Base-by-base conservation (phyloP, 2,888 invertebrate species). In the Corythucha ciliata region DNA sequence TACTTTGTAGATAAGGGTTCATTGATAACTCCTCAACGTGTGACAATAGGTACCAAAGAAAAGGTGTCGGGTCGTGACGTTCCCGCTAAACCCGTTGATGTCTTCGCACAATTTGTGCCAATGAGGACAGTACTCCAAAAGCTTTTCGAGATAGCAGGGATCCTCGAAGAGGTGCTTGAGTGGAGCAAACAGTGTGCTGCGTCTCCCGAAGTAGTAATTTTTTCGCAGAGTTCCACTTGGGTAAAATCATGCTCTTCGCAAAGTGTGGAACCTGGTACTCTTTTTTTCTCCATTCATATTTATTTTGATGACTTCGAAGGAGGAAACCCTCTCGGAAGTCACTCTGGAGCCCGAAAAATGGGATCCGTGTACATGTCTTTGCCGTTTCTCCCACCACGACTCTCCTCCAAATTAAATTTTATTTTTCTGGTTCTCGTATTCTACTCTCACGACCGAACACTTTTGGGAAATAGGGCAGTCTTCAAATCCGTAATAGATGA, bases 71-170 rank as follows among this genome's bases (percentile, higher is more conserved):
- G 16, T 18, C n/a, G 36, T n/a, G 36, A 36, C 14, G 7, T 36
- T 7, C 36, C n/a, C 7, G 14, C 16, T 7, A 18, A 18, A 8
- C 16, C 16, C 8, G 14, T 8, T 7, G 14, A 36, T 7, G 7
- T n/a, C 8, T 36, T 36, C 14, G 36, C 16, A 14, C 36, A 36
- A 10, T 36, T 36, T n/a, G 7, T 36, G 6, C 36, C 36, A 7
- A 36, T 36, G 36, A 36, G 36, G 14, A n/a, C n/a, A 7, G 36
- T 36, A 7, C 36, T 36, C 14, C n/a, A 36, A 18, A 36, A 36
- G 16, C 7, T 36, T 14, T 36, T 36, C 14, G 36, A 36, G 16
- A 36, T 36, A 8, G 14, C 36, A 7, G 36, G 36, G 36, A 14
- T 36, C 36, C 36, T 36, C 7, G 14, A n/a, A 7, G 36, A 36